Evolutionary conservation across 2,113 vertebrate species (phyloP).

Genomic region (Ia io): DNA sequence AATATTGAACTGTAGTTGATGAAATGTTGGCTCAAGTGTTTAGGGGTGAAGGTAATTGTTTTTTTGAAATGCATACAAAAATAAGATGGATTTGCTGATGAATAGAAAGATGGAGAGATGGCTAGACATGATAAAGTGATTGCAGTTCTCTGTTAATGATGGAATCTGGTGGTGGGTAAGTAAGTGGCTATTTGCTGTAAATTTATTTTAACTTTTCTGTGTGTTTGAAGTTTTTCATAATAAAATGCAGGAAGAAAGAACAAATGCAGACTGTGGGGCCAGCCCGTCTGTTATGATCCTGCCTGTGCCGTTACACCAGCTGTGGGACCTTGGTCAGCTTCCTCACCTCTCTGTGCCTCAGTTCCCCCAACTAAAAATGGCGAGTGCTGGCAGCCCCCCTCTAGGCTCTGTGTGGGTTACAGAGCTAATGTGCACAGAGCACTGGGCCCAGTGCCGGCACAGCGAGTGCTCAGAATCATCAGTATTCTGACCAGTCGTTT

Average conservation of each 20-base stretch:
- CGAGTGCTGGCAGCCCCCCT: fast-evolving
- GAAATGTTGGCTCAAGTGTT: neutral
- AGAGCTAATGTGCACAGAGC: fast-evolving
- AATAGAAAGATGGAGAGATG: neutral
- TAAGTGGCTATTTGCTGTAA: neutral
- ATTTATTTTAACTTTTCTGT: neutral
- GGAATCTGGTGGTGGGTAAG: too few species aligned
- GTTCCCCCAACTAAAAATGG: too few species aligned
- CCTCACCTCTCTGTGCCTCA: neutral
- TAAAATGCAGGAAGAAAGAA: neutral
- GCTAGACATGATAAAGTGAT: fast-evolving
- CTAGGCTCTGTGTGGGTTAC: too few species aligned
- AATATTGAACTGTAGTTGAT: neutral
- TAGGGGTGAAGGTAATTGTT: neutral
- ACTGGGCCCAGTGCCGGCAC: neutral
- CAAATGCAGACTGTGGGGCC: neutral
- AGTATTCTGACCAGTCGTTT: neutral
- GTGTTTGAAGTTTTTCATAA: neutral
- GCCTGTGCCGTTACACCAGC: fast-evolving
- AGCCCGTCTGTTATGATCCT: neutral
- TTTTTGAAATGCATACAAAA: neutral
- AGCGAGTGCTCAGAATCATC: fast-evolving
- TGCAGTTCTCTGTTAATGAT: fast-evolving
- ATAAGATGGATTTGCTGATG: neutral
- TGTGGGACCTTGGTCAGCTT: neutral